A percentile compares a stretch with the other conserved stretches of the same genome.
Conservation (phyloP, 2,888 invertebrate genomes). For the Nymphalis c-album region DNA sequence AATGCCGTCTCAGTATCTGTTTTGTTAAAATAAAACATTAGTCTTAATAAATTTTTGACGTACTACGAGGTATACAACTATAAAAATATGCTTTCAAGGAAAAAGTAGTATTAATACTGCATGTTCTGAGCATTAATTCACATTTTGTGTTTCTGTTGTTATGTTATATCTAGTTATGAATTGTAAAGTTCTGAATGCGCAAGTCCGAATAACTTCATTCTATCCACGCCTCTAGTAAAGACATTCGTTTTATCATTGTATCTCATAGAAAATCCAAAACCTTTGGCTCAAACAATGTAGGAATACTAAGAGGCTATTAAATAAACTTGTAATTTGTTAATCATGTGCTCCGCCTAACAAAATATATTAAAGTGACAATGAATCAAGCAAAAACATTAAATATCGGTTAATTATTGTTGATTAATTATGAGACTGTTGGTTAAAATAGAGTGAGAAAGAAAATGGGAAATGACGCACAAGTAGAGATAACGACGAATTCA, state of each 20-base stretch:
- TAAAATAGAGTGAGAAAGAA: slow-evolving; percentile 59
- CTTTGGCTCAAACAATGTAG: slow-evolving; percentile 38
- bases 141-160: not conserved
- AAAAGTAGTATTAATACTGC: not conserved
- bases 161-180: not conserved
- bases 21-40: too few species aligned
- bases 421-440: slow-evolving; percentile 58
- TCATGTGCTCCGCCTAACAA: slow-evolving; percentile 9
- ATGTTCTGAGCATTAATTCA: not conserved
- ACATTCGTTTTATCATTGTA: slow-evolving; percentile 58
- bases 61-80: not conserved
- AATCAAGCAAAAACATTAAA: slow-evolving; percentile 27
- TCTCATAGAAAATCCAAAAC: slow-evolving; percentile 49
- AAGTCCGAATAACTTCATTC: slow-evolving; percentile 77
- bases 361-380: slow-evolving; percentile 39
- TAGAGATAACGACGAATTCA: slow-evolving; percentile 68
- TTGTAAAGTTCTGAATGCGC: slow-evolving; percentile 55
- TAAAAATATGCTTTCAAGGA: not conserved
- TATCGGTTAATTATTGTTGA: slow-evolving; percentile 43
- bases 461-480: slow-evolving; percentile 79
- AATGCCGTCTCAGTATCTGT: too few species aligned
- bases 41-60: too few species aligned
- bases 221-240: slow-evolving; percentile 67
- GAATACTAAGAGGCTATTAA: slow-evolving; percentile 2
- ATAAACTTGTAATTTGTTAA: slow-evolving; percentile 5